Percentiles rank a stretch among this genome's conserved stretches.
phyloP scores from a whole-genome alignment of 2,888 invertebrate species.

The Phytoseiulus persimilis region DNA sequence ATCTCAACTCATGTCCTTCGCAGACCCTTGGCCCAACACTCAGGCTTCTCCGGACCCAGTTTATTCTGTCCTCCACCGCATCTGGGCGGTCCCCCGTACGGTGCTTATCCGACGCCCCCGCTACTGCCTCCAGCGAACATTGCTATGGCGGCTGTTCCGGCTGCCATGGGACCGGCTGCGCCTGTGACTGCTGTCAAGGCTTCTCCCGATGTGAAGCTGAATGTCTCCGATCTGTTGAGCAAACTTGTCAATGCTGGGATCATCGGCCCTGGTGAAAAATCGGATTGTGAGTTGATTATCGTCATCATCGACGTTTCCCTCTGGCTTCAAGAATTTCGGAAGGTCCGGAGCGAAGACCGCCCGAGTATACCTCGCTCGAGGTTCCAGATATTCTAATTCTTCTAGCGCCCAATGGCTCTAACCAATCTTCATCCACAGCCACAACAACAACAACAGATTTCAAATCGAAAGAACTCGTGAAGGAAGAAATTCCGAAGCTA shows the following conservation, averaged over 20 bases:
- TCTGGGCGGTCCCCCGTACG: not conserved
- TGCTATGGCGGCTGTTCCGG: not conserved
- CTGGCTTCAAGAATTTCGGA: no score
- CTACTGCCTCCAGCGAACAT: not conserved
- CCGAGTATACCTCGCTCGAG: no score
- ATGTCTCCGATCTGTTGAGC: slow-evolving; percentile 25
- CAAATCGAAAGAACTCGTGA: not conserved
- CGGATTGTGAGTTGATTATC: not conserved
- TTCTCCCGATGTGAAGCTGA: not conserved
- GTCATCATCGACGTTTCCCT: no score
- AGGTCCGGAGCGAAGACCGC: no score
- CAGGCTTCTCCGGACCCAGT: not conserved
- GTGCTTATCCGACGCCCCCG: not conserved
- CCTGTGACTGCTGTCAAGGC: not conserved
- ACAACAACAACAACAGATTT: not conserved
- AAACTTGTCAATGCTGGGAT: slow-evolving; percentile 25
- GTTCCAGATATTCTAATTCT: not conserved
- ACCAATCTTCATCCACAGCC: not conserved
- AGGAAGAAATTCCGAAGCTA: slow-evolving; percentile 24
- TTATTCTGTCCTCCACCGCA: not conserved
- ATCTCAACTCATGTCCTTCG: no score
- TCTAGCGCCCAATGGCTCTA: not conserved
- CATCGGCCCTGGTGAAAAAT: not conserved
- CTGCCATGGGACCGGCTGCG: not conserved
- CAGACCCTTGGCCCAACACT: not conserved